Evolutionary conservation across 2,888 invertebrate species (phyloP), one percentile per base, ranked within the genome.

Genomic region (Polydrusus pterygomalis): DNA sequence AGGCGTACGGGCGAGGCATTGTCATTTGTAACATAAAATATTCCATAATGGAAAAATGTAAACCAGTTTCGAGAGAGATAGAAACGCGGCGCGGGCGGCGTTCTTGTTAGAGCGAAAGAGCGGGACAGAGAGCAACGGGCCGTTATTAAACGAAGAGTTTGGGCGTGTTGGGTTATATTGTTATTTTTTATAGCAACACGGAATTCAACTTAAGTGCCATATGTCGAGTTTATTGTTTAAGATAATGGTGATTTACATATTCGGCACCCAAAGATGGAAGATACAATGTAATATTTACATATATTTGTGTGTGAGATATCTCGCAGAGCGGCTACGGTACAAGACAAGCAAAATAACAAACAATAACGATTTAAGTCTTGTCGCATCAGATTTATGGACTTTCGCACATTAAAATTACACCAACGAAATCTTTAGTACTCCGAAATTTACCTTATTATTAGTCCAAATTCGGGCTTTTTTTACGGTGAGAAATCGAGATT

Each of bases 11-110:
- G 69, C 56, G 45, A 69, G 64, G 63, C 75, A 70, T 75, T 75
- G 75, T 75, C 75, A 75, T 75, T 75, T 70, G 70, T 75, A 75
- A 58, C 60, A 75, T 75, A 70, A 75, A 75, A 75, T 75, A 64
- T 70, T 40, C 65, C 60, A 75, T 75, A 75, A 75, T 70, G 70
- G 56, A 75, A 75, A 75, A 75, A 75, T 75, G 65, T 75, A 75
- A 75, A 75, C 75, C 75, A 75, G 75, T 75, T 75, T 60, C 34
- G 60, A 68, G 74, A 70, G 74, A 69, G 49, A 62, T 3, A 9
- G 64, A 47, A n/a, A 43, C 9, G n/a, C 43, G 49, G 64, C n/a
- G n/a, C n/a, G n/a, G n/a, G n/a, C n/a, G 49, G 30, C 69, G 69
- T 69, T 56, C 40, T 30, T 30, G 7, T 34, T 15, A 34, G 34